Percentiles rank a stretch among this genome's conserved stretches.
Conservation (phyloP, 2,888 invertebrate genomes). For the Drosophila infuscata region DNA sequence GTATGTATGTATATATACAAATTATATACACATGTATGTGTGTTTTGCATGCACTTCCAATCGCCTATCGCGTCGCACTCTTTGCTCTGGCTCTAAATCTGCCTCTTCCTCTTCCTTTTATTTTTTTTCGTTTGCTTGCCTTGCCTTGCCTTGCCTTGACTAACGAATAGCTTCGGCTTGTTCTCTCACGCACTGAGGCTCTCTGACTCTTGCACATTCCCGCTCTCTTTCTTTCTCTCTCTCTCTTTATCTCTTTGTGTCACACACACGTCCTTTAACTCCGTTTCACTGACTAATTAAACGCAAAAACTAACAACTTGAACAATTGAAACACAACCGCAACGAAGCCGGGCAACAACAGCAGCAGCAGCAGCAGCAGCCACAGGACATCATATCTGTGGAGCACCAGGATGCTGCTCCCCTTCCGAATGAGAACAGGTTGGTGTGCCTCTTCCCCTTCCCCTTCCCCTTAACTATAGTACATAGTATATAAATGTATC, state of each 20-base stretch:
- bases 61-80: background rate
- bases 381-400: slow-evolving; percentile 87
- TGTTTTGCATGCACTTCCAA: background rate
- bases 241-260: background rate
- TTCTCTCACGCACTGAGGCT: slow-evolving; percentile 18
- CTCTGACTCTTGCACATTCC: slow-evolving; percentile 6
- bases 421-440: slow-evolving; percentile 33
- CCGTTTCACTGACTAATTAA: slow-evolving; percentile 1
- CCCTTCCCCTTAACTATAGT: background rate
- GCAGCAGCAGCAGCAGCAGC: slow-evolving; percentile 85
- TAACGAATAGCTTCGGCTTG: slow-evolving; percentile 24
- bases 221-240: slow-evolving; percentile 1
- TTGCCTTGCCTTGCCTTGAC: slow-evolving; percentile 1
- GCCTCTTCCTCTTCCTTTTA: slow-evolving; percentile 1
- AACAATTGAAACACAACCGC: slow-evolving; percentile 30
- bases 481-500: background rate
- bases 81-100: slow-evolving; percentile 8
- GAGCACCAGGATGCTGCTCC: slow-evolving; percentile 14
- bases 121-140: slow-evolving; percentile 16
- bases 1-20: background rate
- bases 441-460: background rate
- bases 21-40: background rate
- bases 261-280: background rate
- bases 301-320: slow-evolving; percentile 34
- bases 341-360: slow-evolving; percentile 19